These are phyloP conservation scores for Aricia artaxerxes DNA, from an alignment of 2,888 invertebrate species.

Conservation along the genomic window DNA sequence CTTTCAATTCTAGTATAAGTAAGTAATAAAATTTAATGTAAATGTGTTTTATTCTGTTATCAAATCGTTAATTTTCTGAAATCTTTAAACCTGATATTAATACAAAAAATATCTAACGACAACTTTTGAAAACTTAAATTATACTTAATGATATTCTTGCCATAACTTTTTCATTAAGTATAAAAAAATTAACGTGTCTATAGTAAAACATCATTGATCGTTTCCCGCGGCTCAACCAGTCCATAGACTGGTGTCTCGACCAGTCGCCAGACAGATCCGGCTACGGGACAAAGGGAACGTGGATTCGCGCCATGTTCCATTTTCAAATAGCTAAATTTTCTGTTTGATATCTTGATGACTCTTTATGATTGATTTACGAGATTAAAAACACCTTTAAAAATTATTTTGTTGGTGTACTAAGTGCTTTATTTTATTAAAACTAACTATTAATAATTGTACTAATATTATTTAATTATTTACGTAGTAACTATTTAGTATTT, in stretches of 20 bases:
- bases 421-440: background rate
- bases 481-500: too few species aligned
- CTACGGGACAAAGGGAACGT: slow-evolving; percentile 39
- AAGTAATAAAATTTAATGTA: too few species aligned
- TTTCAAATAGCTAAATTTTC: slow-evolving; percentile 53
- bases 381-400: background rate
- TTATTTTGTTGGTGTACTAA: background rate
- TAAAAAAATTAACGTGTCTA: background rate
- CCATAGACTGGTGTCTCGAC: slow-evolving; percentile 51
- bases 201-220: slow-evolving; percentile 15
- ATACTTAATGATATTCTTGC: too few species aligned
- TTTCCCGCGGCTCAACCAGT: slow-evolving; percentile 31
- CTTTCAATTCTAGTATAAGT: too few species aligned
- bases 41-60: too few species aligned
- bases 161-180: background rate
- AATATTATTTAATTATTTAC: too few species aligned
- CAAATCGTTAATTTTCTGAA: too few species aligned
- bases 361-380: slow-evolving; percentile 44
- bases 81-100: too few species aligned
- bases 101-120: background rate
- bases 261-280: slow-evolving; percentile 45
- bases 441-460: background rate
- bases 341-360: slow-evolving; percentile 54
- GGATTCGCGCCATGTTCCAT: slow-evolving; percentile 34
- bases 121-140: too few species aligned